Evolutionary conservation across 2,888 invertebrate species (phyloP), one percentile per base, ranked within the genome.

Genomic region (Agapostemon virescens): DNA sequence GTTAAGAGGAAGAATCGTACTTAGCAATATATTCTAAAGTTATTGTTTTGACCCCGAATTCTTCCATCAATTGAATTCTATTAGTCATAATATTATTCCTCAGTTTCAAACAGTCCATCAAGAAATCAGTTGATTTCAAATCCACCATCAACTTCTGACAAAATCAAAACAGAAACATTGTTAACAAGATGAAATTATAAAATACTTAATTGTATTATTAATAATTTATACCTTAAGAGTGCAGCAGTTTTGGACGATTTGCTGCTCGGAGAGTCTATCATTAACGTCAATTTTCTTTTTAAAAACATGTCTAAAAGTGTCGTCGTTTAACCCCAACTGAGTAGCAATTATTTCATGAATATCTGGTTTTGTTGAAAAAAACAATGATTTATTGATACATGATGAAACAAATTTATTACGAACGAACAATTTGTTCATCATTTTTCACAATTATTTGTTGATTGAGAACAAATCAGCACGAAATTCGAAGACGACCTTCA

Each of bases 1-100:
- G 5, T 33, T 33, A 33, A 11, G n/a, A 49, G 11, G n/a, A 9
- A 9, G n/a, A 49, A 49, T 20, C 73, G 11, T 87, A 91, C 91
- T 64, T 71, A 2, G 0, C 9, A 20, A 91, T 45, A 26, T 74
- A 7, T 0, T 23, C 4, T 3, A 77, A 20, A 17, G 66, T 55
- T n/a, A 90, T 9, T 2, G 69, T 52, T 23, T 78, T 17, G 0
- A 84, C 81, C 13, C 91, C 91, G n/a, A 90, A 64, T 73, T 92
- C 92, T 69, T 86, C 79, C 4, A 91, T 77, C 13, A 90, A 36
- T 69, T 78, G 71, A 64, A 90, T 87, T 69, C 82, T 88, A 30
- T 88, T 82, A 30, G 82, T 86, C 20, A 92, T n/a, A 5, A 26
- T 0, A 2, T 7, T 2, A 9, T 73, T 2, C 0, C 1, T 0